Percentiles rank a stretch among this genome's conserved stretches.
Conservation (phyloP, 2,888 invertebrate genomes). For the Homarus gammarus region DNA sequence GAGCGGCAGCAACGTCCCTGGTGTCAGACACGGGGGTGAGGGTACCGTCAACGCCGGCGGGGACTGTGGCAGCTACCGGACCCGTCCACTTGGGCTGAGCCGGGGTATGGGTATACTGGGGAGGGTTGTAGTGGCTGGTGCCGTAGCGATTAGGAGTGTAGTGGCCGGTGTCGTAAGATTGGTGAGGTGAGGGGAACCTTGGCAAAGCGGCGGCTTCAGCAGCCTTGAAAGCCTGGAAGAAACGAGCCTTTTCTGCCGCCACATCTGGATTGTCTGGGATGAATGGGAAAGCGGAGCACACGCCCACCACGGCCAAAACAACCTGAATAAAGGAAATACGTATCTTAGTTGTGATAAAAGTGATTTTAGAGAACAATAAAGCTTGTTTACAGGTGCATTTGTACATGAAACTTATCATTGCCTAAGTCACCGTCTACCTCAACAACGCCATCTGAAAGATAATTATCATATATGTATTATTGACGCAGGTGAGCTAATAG, state of each 20-base stretch:
- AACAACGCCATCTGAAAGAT: no score
- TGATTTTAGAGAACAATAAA: no score
- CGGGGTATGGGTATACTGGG: not conserved
- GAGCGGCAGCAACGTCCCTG: conserved; percentile 31
- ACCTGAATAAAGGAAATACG: conserved; percentile 51
- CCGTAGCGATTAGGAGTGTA: not conserved
- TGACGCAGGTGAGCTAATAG: no score
- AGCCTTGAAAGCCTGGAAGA: conserved; percentile 53
- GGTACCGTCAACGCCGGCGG: conserved; percentile 43
- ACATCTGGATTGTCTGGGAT: conserved; percentile 69
- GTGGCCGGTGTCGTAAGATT: conserved; percentile 41
- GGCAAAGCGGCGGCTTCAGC: conserved; percentile 47
- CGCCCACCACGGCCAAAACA: conserved; percentile 72
- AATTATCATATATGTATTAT: no score
- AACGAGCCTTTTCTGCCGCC: conserved; percentile 65
- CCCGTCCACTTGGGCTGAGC: conserved; percentile 32
- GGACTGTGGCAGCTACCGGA: conserved; percentile 49
- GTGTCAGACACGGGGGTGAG: conserved; percentile 38
- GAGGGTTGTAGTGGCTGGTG: not conserved
- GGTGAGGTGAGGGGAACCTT: not conserved
- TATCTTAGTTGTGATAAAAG: no score
- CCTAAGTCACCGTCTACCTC: no score
- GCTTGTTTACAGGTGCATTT: no score
- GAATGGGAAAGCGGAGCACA: conserved; percentile 53
- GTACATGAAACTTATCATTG: no score